A percentile compares a stretch with the other conserved stretches of the same genome.
phyloP scores from a whole-genome alignment of 1,140 invertebrate genomes.

The Agrypnia vestita region DNA sequence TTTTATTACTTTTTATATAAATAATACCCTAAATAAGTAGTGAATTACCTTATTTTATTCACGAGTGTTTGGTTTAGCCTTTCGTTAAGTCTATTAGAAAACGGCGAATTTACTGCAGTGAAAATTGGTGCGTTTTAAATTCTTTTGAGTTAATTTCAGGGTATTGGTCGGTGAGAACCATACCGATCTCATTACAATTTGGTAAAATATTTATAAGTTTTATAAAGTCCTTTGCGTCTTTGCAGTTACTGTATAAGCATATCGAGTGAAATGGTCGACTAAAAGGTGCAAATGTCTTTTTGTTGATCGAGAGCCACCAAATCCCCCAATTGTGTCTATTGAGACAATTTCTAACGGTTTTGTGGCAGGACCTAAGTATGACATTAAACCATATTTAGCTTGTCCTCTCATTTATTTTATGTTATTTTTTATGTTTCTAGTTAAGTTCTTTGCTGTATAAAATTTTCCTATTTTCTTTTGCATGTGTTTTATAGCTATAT shows the following conservation, averaged over 20 bases:
- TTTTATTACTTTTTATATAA: too few species aligned
- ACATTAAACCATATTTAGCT: background rate
- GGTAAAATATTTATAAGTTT: background rate
- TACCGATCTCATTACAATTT: background rate
- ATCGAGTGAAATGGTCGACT: background rate
- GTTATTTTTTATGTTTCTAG: too few species aligned
- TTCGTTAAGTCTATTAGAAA: too few species aligned
- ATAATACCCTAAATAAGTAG: too few species aligned
- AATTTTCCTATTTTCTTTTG: too few species aligned
- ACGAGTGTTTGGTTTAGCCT: too few species aligned
- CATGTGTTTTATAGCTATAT: too few species aligned
- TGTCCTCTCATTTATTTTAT: background rate
- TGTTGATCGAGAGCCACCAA: background rate
- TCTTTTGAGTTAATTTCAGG: background rate
- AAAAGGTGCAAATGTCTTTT: background rate
- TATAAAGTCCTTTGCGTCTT: too few species aligned
- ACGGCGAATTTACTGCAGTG: too few species aligned
- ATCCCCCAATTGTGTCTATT: background rate
- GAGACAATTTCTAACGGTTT: background rate
- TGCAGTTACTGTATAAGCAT: background rate
- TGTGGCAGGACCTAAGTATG: background rate
- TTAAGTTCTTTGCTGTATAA: too few species aligned
- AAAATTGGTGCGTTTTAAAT: too few species aligned
- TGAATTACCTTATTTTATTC: too few species aligned
- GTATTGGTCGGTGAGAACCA: slow-evolving; percentile 10